Base-by-base conservation (phyloP, 2,888 invertebrate species). In the Athalia cordata region DNA sequence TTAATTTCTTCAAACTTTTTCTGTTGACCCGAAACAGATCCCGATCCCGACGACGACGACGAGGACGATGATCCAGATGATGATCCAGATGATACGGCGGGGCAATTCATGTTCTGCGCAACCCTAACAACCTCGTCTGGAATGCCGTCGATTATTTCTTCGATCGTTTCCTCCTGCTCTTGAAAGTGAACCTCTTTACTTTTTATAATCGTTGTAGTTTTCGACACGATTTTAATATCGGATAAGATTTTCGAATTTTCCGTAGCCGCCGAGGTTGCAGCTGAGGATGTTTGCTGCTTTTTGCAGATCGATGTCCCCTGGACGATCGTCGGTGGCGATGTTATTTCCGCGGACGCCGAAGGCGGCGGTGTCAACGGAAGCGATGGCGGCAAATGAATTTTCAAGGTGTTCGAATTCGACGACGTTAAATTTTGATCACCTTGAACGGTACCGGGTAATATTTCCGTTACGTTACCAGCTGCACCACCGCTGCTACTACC, bases 71-170 rank as follows among this genome's bases (percentile, higher is more conserved):
- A 55, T 7, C 0, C 0, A 5, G 55, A n/a, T 4, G 7, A 9
- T 11, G 11, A 11, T 55, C 55, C n/a, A 6, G 57, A 3, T 6
- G 13, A 7, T 52, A 5, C n/a, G 70, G 47, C 64, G 75, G 4
- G 67, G 43, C 5, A 79, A 52, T 81, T 81, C 49, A 85, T 82
- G 62, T 84, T 85, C 77, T 86, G 86, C 0, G 87, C 87, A 68
- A 87, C 83, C 77, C 82, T 82, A 0, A 87, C 85, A 0, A 87
- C 84, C 43, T 87, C 87, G 79, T 87, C 87, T 3, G 87, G 87
- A 78, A 87, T 87, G 11, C 86, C 82, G 76, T 87, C 86, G 47
- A 87, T 86, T 6, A 87, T 87, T 45, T 87, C 85, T 52, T 87
- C 87, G 80, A 87, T 86, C n/a, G 87, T 87, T 68, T 87, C 87